Evolutionary conservation across 2,888 invertebrate genomes (phyloP).

Genomic region (Hydriomena furcata): DNA sequence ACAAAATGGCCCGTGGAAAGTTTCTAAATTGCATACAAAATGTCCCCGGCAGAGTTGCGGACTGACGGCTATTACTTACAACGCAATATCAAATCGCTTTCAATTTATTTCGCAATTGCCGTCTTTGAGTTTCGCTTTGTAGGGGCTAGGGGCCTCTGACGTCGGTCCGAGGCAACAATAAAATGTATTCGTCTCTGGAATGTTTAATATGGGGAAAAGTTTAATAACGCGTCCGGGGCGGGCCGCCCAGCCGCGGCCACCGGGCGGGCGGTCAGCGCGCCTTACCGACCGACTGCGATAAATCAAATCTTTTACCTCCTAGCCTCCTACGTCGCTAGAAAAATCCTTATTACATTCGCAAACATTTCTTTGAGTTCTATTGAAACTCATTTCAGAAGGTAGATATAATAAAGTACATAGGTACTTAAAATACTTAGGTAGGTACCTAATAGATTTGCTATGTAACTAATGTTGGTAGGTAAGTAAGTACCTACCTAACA

Average conservation of each 20-base stretch:
- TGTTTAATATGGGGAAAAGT: slow-evolving; percentile 85
- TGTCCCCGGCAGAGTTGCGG: slow-evolving; percentile 70
- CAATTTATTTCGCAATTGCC: slow-evolving; percentile 84
- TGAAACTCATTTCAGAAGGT: slow-evolving; percentile 13
- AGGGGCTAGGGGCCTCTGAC: slow-evolving; percentile 82
- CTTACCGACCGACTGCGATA: slow-evolving; percentile 72
- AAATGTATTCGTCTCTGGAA: slow-evolving; percentile 85
- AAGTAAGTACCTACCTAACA: background rate
- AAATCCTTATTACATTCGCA: slow-evolving; percentile 79
- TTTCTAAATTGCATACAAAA: slow-evolving; percentile 75
- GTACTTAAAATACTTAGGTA: no score
- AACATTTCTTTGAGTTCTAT: slow-evolving; percentile 51
- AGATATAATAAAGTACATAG: no score
- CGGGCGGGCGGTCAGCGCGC: slow-evolving; percentile 61
- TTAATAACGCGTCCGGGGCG: slow-evolving; percentile 82
- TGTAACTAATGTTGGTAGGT: background rate
- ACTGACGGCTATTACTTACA: slow-evolving; percentile 82
- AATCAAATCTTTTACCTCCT: slow-evolving; percentile 82
- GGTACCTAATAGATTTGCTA: no score
- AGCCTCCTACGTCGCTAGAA: slow-evolving; percentile 73
- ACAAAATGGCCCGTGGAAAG: slow-evolving; percentile 65
- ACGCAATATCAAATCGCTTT: slow-evolving; percentile 84
- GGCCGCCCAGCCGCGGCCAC: slow-evolving; percentile 49
- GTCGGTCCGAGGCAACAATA: slow-evolving; percentile 83
- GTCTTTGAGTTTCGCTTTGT: slow-evolving; percentile 84